Evolutionary conservation across 2,113 vertebrate species (phyloP).

Genomic region (Aegypius monachus): DNA sequence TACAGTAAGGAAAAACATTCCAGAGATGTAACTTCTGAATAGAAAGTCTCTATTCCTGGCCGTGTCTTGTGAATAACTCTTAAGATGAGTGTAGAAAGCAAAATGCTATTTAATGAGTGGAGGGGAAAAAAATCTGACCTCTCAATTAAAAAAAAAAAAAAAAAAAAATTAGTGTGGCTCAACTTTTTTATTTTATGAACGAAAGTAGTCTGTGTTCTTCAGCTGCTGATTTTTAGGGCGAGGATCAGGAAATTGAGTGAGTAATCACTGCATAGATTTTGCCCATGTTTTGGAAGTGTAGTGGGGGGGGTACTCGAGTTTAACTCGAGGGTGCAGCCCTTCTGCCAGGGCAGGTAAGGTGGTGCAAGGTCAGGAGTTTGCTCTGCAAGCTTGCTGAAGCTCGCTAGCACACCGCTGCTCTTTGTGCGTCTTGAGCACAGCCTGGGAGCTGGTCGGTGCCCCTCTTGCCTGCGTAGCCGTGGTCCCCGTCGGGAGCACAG

Average conservation of each 20-base stretch:
- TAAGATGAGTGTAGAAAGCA: neutral
- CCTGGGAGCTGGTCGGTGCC: neutral
- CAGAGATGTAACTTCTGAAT: rapidly evolving
- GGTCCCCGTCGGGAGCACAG: rapidly evolving
- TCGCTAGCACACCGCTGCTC: rapidly evolving
- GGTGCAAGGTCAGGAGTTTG: neutral
- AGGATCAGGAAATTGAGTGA: neutral
- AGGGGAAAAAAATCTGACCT: too few relatives aligned
- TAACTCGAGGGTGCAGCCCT: neutral
- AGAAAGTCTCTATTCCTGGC: neutral
- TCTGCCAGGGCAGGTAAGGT: neutral
- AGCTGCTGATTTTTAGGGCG: neutral
- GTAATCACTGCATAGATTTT: rapidly evolving
- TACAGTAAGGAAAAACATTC: neutral
- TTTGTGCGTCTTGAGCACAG: neutral
- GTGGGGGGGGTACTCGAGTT: rapidly evolving
- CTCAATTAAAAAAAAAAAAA: neutral
- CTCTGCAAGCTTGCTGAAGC: neutral
- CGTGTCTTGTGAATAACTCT: neutral
- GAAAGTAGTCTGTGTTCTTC: neutral
- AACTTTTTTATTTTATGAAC: neutral
- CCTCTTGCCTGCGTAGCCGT: rapidly evolving
- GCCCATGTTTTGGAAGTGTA: neutral
- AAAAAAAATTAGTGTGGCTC: neutral
- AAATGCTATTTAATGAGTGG: neutral